Conservation (phyloP, 2,113 vertebrate genomes). For the Amia ocellicauda region DNA sequence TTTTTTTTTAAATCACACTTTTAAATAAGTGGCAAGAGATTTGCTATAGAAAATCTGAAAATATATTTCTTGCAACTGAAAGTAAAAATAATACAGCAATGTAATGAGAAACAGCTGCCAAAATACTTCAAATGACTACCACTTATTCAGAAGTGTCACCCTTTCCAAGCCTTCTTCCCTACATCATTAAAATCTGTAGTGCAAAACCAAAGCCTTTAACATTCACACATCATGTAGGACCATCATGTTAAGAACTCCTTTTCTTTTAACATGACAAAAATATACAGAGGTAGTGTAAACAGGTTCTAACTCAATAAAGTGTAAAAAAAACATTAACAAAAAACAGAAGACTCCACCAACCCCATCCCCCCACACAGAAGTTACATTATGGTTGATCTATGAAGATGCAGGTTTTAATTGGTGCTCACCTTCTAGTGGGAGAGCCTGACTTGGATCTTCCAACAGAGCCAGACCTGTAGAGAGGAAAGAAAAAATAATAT, state of each 20-base stretch:
- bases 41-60: not conserved
- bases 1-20: not conserved
- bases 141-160: not conserved
- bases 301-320: too few species aligned
- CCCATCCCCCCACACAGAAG: too few species aligned
- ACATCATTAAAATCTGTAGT: not conserved
- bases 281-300: too few species aligned
- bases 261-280: too few species aligned
- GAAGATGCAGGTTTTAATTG: too few species aligned
- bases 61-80: too few species aligned
- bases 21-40: not conserved
- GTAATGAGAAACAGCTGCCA: too few species aligned
- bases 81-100: too few species aligned
- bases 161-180: not conserved
- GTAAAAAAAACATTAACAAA: too few species aligned
- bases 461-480: conserved; percentile 36
- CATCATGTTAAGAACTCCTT: not conserved
- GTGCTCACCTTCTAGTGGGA: conserved; percentile 38
- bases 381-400: too few species aligned
- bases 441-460: conserved; percentile 46
- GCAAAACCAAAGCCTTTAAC: too few species aligned
- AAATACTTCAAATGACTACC: not conserved
- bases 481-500: not conserved
- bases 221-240: not conserved
- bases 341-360: too few species aligned